These are phyloP conservation scores for Poliocrania exsul DNA, from an alignment of 2,797 vertebrate species.

Conservation along the genomic window DNA sequence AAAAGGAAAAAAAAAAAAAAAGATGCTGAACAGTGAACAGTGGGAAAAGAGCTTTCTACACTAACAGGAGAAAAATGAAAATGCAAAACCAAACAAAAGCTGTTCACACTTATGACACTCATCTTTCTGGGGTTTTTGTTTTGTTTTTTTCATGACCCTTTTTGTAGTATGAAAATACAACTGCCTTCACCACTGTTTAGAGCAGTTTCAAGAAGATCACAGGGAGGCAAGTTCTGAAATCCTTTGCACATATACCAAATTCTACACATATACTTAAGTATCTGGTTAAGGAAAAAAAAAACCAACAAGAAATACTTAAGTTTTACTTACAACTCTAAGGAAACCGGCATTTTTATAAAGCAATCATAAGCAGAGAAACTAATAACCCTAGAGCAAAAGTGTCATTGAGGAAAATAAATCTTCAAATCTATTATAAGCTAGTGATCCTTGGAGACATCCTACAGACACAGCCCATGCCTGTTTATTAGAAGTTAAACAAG, in stretches of 20 bases:
- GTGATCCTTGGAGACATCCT: not conserved
- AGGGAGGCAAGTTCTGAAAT: not conserved
- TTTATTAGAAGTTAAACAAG: not conserved
- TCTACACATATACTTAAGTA: not conserved
- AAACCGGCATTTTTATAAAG: not conserved
- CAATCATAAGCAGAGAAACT: not conserved
- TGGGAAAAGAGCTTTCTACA: not conserved
- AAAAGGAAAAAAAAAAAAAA: not conserved
- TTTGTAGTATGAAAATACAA: not conserved
- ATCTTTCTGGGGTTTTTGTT: not conserved
- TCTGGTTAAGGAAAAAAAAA: not conserved
- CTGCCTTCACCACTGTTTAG: not conserved
- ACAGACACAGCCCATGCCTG: not conserved
- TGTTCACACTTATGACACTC: accelerated
- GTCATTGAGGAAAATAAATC: not conserved
- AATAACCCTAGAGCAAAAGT: not conserved
- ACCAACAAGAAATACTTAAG: not conserved
- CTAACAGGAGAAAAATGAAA: not conserved
- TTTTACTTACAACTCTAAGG: not conserved
- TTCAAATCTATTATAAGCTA: not conserved
- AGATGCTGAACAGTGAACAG: not conserved
- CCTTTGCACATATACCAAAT: not conserved
- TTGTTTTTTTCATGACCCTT: not conserved
- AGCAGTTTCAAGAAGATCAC: not conserved
- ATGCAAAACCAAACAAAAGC: not conserved